phyloP scores from a whole-genome alignment of 2,888 invertebrate genomes.

The Cheilosia grossa region DNA sequence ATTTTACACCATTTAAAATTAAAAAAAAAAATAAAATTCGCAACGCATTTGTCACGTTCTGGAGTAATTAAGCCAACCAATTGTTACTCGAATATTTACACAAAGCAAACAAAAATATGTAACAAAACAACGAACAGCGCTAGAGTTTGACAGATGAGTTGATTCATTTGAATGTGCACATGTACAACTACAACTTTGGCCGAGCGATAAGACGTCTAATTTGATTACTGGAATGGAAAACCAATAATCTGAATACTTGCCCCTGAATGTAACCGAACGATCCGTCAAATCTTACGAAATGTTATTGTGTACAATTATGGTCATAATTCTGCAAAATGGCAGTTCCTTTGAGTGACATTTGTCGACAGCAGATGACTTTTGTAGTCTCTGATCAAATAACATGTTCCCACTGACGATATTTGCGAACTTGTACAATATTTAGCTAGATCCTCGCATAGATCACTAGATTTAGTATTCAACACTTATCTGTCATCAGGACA shows the following conservation, averaged over 20 bases:
- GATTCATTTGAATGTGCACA: constrained; percentile 1
- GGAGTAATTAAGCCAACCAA: constrained; percentile 23
- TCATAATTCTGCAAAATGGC: too few relatives aligned
- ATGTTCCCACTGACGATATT: too few relatives aligned
- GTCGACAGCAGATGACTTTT: too few relatives aligned
- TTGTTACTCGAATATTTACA: constrained; percentile 12
- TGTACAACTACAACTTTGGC: background rate
- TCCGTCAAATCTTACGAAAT: background rate
- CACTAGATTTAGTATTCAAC: too few relatives aligned
- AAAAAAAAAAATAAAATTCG: constrained; percentile 18
- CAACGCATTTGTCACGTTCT: constrained; percentile 49
- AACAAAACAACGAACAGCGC: background rate
- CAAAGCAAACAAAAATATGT: background rate
- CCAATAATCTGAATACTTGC: background rate
- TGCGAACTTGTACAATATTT: too few relatives aligned
- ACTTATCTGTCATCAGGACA: too few relatives aligned
- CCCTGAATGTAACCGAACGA: background rate
- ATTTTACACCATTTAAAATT: constrained; percentile 18
- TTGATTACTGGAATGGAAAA: background rate
- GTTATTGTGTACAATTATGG: too few relatives aligned
- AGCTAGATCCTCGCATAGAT: too few relatives aligned
- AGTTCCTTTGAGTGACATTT: too few relatives aligned
- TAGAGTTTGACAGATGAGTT: constrained; percentile 4
- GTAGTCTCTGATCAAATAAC: too few relatives aligned
- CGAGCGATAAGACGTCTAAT: too few relatives aligned